Evolutionary conservation across 1,140 invertebrate species (phyloP), one percentile per base, ranked within the genome.

Genomic region (Spodoptera litura): DNA sequence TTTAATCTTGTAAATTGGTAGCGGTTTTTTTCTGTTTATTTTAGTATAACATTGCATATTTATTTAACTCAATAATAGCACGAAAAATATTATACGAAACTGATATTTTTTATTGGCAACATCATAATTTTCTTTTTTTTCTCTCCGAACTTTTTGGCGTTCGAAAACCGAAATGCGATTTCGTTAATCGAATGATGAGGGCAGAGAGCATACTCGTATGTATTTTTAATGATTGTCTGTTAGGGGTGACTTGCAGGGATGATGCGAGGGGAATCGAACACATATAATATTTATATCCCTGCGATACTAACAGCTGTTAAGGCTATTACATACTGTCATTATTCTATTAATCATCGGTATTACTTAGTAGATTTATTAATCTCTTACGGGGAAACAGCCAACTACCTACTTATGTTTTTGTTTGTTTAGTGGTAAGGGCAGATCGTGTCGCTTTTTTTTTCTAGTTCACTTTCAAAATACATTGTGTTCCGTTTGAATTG

Each of bases 191-290:
- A 56, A 56, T 56, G 55, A 20, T 44, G 6, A 8, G 38, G 38
- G 38, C 38, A 44, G 38, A 44, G 38, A 9, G 38, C 3, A 13
- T 56, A 8, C 55, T 56, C 55, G 15, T 20, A 9, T 56, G 55
- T 56, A 56, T 56, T 56, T 56, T 56, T 56, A 56, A 56, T 56
- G 55, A 56, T 20, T 56, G 55, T 56, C 55, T 56, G 55, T 6
- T 15, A 20, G 15, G 55, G n/a, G 55, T 9, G 15, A 10, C 20
- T 56, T 56, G 55, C n/a, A n/a, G 15, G 6, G 9, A 56, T 10
- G 55, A 20, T 44, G 55, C 10, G 55, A 56, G n/a, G 55, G 55
- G 55, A 15, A 20, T 10, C 55, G 55, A 20, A 20, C n/a, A 15
- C 20, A 56, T 20, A 56, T 25, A 20, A 20, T 56, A 56, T 56